Percentiles rank a stretch among this genome's conserved stretches.
Evolutionary conservation across 2,888 invertebrate species (phyloP).

Genomic region (Noctua janthina): DNA sequence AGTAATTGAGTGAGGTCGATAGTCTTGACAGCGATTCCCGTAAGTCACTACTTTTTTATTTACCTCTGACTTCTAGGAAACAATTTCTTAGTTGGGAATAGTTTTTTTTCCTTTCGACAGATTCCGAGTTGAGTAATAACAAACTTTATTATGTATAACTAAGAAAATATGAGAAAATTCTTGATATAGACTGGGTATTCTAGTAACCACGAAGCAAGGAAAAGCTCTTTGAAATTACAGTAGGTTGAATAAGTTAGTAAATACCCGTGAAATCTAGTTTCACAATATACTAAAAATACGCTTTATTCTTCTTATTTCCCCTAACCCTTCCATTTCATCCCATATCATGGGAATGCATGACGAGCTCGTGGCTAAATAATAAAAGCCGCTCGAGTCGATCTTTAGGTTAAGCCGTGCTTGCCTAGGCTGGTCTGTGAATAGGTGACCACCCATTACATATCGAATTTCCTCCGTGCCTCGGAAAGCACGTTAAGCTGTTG

Average conservation of each 20-base stretch:
- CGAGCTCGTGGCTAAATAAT: no score
- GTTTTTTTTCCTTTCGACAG: conserved; percentile 21
- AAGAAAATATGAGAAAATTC: not conserved
- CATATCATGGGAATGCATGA: no score
- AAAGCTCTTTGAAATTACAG: not conserved
- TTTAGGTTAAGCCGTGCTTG: no score
- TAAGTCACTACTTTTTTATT: conserved; percentile 56
- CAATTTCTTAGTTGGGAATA: conserved; percentile 17
- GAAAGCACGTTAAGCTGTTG: no score
- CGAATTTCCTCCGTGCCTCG: no score
- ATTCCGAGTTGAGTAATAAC: not conserved
- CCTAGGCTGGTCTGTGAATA: no score
- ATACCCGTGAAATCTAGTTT: not conserved
- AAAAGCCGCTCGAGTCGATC: no score
- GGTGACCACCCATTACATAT: no score
- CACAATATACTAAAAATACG: not conserved
- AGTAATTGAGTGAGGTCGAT: conserved; percentile 63
- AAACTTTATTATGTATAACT: conserved; percentile 11
- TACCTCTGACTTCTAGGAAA: conserved; percentile 26
- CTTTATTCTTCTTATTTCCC: no score
- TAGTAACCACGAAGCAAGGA: not conserved
- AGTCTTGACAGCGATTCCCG: conserved; percentile 55
- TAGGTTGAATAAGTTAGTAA: not conserved
- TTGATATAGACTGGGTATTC: not conserved
- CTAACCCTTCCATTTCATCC: no score